Evolutionary conservation across 2,797 vertebrate species (phyloP).

Genomic region (Meda fulgida): DNA sequence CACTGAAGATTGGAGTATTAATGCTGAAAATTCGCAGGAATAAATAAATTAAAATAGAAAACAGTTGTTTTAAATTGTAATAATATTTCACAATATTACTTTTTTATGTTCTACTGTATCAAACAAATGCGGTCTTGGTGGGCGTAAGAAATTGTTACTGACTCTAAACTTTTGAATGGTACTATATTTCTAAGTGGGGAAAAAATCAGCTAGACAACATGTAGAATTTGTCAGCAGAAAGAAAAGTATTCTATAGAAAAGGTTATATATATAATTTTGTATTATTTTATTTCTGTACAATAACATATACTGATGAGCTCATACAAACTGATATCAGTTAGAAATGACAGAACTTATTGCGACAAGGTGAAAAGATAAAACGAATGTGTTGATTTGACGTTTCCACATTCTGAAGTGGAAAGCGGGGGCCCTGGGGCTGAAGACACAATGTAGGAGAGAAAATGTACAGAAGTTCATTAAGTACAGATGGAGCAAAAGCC

Average conservation of each 20-base stretch:
- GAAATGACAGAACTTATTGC: not conserved
- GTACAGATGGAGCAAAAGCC: constrained; percentile 43
- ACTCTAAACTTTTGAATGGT: not conserved
- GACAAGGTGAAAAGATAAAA: not conserved
- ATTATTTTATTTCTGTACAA: not conserved
- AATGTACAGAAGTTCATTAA: not conserved
- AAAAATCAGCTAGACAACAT: too few species aligned
- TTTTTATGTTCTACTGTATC: too few species aligned
- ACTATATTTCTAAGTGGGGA: too few species aligned
- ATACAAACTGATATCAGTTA: not conserved
- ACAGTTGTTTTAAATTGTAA: not conserved
- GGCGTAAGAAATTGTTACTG: too few species aligned
- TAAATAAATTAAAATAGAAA: not conserved
- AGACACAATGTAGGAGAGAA: not conserved
- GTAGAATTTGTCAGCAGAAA: too few species aligned
- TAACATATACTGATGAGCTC: not conserved
- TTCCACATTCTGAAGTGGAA: constrained; percentile 65
- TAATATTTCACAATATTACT: not conserved
- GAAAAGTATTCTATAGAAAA: too few species aligned
- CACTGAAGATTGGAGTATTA: not conserved
- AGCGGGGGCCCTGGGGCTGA: constrained; percentile 56
- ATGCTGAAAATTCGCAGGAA: not conserved
- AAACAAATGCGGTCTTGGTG: not conserved
- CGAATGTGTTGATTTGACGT: constrained; percentile 53
- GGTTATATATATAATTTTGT: too few species aligned